Evolutionary conservation across 2,113 vertebrate genomes (phyloP).

Genomic region (Tupaia chinensis): DNA sequence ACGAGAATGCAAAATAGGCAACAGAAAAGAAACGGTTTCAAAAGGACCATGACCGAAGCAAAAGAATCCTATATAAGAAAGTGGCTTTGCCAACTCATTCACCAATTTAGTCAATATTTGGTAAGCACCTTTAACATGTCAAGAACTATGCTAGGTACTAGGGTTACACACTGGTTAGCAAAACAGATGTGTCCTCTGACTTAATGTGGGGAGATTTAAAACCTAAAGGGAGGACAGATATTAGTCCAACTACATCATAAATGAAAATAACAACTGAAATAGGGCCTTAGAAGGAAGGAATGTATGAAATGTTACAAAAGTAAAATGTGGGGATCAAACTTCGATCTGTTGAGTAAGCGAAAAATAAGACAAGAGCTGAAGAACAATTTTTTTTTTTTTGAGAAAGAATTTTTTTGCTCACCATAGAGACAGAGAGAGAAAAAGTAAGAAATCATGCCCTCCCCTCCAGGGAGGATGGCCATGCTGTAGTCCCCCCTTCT

Average conservation of each 20-base stretch:
- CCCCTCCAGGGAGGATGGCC: no score
- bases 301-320: not conserved
- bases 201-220: not conserved
- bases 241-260: not conserved
- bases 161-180: not conserved
- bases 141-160: not conserved
- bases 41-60: not conserved
- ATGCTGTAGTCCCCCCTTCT: no score
- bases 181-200: not conserved
- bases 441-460: no score
- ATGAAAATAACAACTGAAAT: not conserved
- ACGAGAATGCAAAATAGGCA: not conserved
- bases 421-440: no score
- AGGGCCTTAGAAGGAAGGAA: not conserved
- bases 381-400: not conserved
- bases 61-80: not conserved
- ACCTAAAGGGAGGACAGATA: not conserved
- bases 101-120: conserved; percentile 29
- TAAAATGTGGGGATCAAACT: not conserved
- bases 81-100: not conserved
- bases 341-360: not conserved
- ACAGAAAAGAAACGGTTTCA: not conserved
- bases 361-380: not conserved
- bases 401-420: no score
- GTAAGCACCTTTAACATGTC: not conserved